These are phyloP conservation scores for Lycopodina hypogea DNA, from an alignment of 37 sponge, comb jelly and placozoan species.

Conservation along the genomic window DNA sequence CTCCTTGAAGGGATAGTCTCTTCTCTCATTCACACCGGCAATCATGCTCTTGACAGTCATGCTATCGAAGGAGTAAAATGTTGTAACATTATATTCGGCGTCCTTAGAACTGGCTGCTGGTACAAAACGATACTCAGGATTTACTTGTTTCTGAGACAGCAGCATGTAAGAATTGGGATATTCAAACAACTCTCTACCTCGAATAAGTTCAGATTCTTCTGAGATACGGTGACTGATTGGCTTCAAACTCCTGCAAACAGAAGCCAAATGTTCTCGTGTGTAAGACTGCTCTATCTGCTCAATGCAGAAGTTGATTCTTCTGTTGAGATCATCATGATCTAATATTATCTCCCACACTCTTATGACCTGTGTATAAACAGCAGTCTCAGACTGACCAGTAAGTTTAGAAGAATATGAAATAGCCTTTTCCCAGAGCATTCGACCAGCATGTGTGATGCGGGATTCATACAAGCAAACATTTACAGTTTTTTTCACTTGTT, in stretches of 20 bases:
- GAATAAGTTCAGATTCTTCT: neutral
- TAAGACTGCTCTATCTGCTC: slow-evolving; percentile 55
- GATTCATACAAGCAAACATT: slow-evolving; percentile 50
- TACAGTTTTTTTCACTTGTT: slow-evolving; percentile 17
- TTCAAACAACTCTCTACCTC: slow-evolving; percentile 17
- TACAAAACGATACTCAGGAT: slow-evolving; percentile 7
- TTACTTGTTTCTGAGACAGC: neutral
- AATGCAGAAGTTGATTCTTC: slow-evolving; percentile 30
- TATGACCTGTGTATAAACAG: slow-evolving; percentile 70
- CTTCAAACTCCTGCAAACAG: slow-evolving; percentile 3
- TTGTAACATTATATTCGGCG: slow-evolving; percentile 69
- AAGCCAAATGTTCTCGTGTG: slow-evolving; percentile 11
- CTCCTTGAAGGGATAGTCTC: slow-evolving; percentile 79
- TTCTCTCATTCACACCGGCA: slow-evolving; percentile 15
- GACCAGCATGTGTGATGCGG: slow-evolving; percentile 37
- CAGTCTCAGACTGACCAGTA: slow-evolving; percentile 16
- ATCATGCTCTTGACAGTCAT: slow-evolving; percentile 45
- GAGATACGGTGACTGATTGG: neutral
- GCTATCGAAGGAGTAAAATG: slow-evolving; percentile 70
- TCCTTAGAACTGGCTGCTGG: slow-evolving; percentile 71
- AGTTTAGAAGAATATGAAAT: slow-evolving; percentile 64
- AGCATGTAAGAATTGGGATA: neutral
- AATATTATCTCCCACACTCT: slow-evolving; percentile 73
- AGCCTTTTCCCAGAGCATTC: slow-evolving; percentile 78
- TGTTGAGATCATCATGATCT: slow-evolving; percentile 30